Evolutionary conservation across 1,140 invertebrate genomes (phyloP), one percentile per base, ranked within the genome.

Genomic region (Thaumetopoea pityocampa): DNA sequence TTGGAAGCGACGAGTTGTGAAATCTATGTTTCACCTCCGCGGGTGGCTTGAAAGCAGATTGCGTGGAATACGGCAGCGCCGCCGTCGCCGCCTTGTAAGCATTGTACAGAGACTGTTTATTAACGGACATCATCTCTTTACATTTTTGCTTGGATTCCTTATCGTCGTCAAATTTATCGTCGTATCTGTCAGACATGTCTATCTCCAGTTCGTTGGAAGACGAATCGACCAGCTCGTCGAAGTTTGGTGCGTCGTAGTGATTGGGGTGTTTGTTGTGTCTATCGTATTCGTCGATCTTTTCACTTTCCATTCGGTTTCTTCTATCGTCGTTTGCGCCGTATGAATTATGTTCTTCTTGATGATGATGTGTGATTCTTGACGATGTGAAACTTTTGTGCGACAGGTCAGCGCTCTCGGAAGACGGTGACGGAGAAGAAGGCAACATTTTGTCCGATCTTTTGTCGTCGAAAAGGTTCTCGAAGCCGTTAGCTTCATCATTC

Each of bases 381-480:
- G 51, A 49, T 1, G 60, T 42, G 22, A 68, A 38, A 90, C 90
- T 67, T 91, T 89, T 80, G 88, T 92, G 49, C 87, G 89, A 89
- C 3, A 87, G 85, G 9, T 90, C 88, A 30, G 87, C 89, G 49
- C 89, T 90, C 5, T 89, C 87, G 6, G 87, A 89, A 0, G 88
- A 89, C 0, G 86, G 86, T 9, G 87, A 86, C 17, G 87, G 78
- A 1, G 89, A 89, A 3, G 90, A 89, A 2, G 89, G 90, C 6
- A 90, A 88, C 67, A 90, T 86, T 71, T 91, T 91, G 42, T 73
- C 67, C 5, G 89, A 87, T 57, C 92, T 90, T 65, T 94, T 95
- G 59, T 95, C 93, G 54, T 93, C 92, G 55, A 95, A 95, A 0
- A 95, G 80, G 70, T 94, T 95, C 58, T 95, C 94, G 56, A 95